These are phyloP conservation scores for Drosophila ficusphila DNA, from an alignment of 1,140 invertebrate species.

Conservation along the genomic window DNA sequence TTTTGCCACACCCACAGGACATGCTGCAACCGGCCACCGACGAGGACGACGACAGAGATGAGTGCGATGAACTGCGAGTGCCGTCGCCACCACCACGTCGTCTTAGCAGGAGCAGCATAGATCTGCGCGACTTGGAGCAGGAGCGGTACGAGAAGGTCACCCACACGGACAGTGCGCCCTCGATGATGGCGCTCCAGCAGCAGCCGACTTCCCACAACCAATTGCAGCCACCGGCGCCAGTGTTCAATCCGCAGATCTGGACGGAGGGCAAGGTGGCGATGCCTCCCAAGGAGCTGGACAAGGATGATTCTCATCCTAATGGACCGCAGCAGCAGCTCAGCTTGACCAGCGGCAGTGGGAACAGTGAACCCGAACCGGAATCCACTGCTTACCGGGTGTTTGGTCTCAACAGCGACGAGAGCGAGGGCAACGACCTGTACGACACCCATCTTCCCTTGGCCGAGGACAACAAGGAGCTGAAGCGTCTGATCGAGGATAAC, in stretches of 20 bases:
- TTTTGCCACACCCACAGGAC: conserved; percentile 72
- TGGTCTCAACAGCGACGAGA: conserved; percentile 75
- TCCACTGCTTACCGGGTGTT: conserved; percentile 68
- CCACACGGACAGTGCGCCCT: conserved; percentile 83
- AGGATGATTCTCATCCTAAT: neutral
- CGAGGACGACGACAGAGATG: conserved; percentile 82
- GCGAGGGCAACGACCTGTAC: conserved; percentile 75
- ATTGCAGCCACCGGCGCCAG: conserved; percentile 59
- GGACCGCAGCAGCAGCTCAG: conserved; percentile 56
- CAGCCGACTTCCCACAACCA: conserved; percentile 48
- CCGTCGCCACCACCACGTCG: conserved; percentile 82
- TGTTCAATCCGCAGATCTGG: conserved; percentile 73
- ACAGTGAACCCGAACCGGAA: conserved; percentile 62
- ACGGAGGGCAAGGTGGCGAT: conserved; percentile 27
- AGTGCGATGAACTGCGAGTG: conserved; percentile 82
- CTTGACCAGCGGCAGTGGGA: conserved; percentile 67
- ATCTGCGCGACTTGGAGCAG: conserved; percentile 82
- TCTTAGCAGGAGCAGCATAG: conserved; percentile 83
- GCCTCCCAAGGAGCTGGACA: conserved; percentile 1
- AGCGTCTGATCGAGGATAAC: conserved; percentile 83
- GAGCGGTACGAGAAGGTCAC: conserved; percentile 83
- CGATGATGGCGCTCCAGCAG: conserved; percentile 82
- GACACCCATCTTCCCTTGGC: conserved; percentile 76
- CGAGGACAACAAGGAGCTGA: conserved; percentile 83
- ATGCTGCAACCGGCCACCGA: conserved; percentile 80